These are phyloP conservation scores for Drosophila histrio DNA, from an alignment of 2,888 invertebrate species.

Conservation along the genomic window DNA sequence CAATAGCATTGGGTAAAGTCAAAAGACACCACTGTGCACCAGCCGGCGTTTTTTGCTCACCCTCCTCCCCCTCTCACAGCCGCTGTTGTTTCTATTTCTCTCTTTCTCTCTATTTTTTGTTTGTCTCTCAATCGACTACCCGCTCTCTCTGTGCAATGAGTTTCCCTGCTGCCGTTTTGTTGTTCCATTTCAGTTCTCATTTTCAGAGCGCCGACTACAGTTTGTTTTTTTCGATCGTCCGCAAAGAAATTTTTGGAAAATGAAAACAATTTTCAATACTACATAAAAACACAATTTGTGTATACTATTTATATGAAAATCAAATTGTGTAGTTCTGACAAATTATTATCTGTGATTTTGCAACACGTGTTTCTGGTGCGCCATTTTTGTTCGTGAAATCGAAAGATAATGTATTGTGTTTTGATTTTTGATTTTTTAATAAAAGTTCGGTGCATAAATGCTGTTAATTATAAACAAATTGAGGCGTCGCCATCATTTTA, in stretches of 20 bases:
- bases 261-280: slow-evolving; percentile 8
- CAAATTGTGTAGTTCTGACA: not conserved
- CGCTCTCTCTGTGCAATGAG: slow-evolving; percentile 35
- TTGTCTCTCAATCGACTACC: not conserved
- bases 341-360: slow-evolving; percentile 23
- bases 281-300: slow-evolving; percentile 21
- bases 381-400: slow-evolving; percentile 11
- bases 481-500: not conserved
- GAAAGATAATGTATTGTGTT: not conserved
- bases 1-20: not conserved
- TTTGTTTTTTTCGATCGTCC: slow-evolving; percentile 39
- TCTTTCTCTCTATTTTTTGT: not conserved
- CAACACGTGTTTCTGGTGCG: slow-evolving; percentile 30
- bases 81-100: not conserved
- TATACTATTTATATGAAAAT: not conserved
- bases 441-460: not conserved
- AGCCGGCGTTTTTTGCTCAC: slow-evolving; percentile 47
- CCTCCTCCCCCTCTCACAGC: slow-evolving; percentile 10
- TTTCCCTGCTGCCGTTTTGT: slow-evolving; percentile 51
- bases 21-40: slow-evolving; percentile 31
- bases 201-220: slow-evolving; percentile 53
- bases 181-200: slow-evolving; percentile 52
- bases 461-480: slow-evolving; percentile 39
- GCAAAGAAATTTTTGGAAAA: slow-evolving; percentile 25
- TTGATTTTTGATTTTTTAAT: not conserved